phyloP scores from a whole-genome alignment of 2,888 invertebrate genomes.

The Gortyna flavago region DNA sequence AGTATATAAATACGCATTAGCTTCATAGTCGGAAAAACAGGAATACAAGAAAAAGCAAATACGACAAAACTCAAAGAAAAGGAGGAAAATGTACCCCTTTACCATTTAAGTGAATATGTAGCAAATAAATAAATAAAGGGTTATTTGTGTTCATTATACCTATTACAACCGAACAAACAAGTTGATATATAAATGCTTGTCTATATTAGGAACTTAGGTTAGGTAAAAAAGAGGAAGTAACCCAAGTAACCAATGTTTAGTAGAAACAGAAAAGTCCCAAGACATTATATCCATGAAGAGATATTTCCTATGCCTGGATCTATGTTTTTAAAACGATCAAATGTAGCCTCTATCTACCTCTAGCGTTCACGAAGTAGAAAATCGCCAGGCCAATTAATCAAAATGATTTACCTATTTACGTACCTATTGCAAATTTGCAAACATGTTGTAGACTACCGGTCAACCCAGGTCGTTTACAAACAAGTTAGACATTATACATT shows the following conservation, averaged over 20 bases:
- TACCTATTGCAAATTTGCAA: no score
- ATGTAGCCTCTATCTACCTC: neutral
- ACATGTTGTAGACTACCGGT: no score
- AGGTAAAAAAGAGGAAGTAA: neutral
- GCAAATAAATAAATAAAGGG: slow-evolving; percentile 16
- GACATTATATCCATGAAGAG: neutral
- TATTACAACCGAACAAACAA: slow-evolving; percentile 34
- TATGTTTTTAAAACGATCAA: neutral
- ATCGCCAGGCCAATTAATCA: no score
- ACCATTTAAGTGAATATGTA: neutral
- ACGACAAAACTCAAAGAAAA: neutral
- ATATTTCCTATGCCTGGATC: neutral
- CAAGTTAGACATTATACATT: no score
- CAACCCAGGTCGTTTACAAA: no score
- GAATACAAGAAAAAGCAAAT: neutral
- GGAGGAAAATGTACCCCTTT: slow-evolving; percentile 14
- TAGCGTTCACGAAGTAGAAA: neutral
- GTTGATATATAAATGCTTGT: slow-evolving; percentile 41
- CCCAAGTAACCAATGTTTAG: neutral
- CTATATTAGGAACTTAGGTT: neutral
- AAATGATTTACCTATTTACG: no score
- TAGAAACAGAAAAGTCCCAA: neutral
- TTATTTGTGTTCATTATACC: slow-evolving; percentile 1
- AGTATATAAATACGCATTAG: neutral
- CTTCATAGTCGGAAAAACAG: neutral